Evolutionary conservation across 2,888 invertebrate species (phyloP), one percentile per base, ranked within the genome.

Genomic region (Yponomeuta malinellus): DNA sequence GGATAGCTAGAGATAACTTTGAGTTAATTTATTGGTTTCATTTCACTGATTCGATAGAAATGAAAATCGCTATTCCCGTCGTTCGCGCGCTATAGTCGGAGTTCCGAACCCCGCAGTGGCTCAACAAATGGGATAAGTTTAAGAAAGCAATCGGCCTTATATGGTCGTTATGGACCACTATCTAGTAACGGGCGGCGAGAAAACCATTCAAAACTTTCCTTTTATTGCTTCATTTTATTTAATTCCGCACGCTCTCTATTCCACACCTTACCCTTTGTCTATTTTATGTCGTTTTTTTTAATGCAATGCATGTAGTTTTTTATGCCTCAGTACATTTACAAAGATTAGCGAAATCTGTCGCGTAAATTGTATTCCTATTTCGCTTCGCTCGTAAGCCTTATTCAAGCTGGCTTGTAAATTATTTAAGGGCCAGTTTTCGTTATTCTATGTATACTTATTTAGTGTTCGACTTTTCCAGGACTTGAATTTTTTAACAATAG

Each of bases 61-160:
- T 89, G 88, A 87, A 86, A 89, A 90, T 88, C 81, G 81, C 82
- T 79, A 77, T 80, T 84, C 84, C 6, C 52, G 6, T 84, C 83
- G 83, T 86, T 85, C 63, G 10, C 83, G 83, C 85, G 88, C 88
- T 87, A 87, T 89, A 88, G 89, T 15, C 90, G 87, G 87, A 89
- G 87, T 90, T 90, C 83, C 82, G 82, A 88, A 89, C 85, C 71
- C 71, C 12, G 82, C 87, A 80, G 80, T 82, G 82, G 82, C 83
- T 78, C 81, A 79, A 87, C 87, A 89, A 90, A 90, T 90, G 89
- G 89, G 89, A 87, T 86, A 90, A 90, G 86, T 90, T 90, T 89
- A 87, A 86, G 89, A 88, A 90, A 90, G 90, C 90, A 90, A 90
- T 90, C 88, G 88, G 85, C 87, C 88, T 89, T 90, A 89, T 90